Percentiles rank a stretch among this genome's conserved stretches.
Evolutionary conservation across 2,888 invertebrate species (phyloP).

Genomic region (Saturnia japonica): DNA sequence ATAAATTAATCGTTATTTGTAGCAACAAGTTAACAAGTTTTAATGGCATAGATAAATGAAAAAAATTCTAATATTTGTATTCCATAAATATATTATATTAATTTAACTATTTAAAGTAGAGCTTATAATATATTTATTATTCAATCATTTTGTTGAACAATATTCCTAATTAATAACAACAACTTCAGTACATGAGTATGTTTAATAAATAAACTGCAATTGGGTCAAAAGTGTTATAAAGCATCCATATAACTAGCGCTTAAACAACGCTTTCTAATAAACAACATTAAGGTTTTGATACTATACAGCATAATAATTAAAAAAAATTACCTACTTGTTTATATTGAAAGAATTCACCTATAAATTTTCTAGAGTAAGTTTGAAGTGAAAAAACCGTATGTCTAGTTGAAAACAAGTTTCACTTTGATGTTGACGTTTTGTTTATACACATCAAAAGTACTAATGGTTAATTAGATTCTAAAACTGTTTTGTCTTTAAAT

Average conservation of each 20-base stretch:
- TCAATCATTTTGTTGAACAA: slow-evolving; percentile 3
- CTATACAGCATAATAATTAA: not conserved
- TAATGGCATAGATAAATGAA: no score
- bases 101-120: not conserved
- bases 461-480: slow-evolving; percentile 36
- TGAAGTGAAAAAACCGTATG: slow-evolving; percentile 32
- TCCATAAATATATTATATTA: no score
- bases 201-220: not conserved
- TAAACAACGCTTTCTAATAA: not conserved
- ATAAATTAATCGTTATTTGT: not conserved
- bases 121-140: not conserved
- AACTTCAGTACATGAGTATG: slow-evolving; percentile 2
- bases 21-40: not conserved
- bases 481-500: slow-evolving; percentile 19
- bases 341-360: not conserved
- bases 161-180: not conserved
- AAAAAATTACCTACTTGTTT: not conserved
- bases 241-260: not conserved
- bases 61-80: no score
- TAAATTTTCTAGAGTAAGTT: not conserved
- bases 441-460: slow-evolving; percentile 40
- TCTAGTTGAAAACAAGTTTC: slow-evolving; percentile 45
- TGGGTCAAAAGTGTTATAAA: not conserved
- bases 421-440: slow-evolving; percentile 43
- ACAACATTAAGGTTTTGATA: not conserved